Conservation (phyloP, 2,113 vertebrate species). For the Cricetomys ansorgei region DNA sequence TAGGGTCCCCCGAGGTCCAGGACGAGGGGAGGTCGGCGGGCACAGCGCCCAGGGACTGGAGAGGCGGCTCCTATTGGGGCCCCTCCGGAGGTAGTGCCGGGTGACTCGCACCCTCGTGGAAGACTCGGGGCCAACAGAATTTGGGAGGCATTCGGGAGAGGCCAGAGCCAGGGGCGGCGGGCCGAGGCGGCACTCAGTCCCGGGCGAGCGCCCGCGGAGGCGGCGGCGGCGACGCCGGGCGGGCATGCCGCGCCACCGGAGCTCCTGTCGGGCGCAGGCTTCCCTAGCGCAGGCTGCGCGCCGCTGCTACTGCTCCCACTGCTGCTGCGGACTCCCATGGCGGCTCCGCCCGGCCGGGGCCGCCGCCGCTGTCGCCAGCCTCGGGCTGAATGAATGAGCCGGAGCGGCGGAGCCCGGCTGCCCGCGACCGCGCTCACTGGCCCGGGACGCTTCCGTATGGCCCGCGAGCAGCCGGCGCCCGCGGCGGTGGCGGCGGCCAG, state of each 20-base stretch:
- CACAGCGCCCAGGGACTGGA: conserved; percentile 40
- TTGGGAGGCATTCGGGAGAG: conserved; percentile 54
- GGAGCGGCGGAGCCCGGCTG: conserved; percentile 79
- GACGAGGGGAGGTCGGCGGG: conserved; percentile 48
- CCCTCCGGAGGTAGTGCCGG: conserved; percentile 51
- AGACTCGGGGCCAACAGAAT: conserved; percentile 24
- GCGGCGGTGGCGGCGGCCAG: conserved; percentile 76
- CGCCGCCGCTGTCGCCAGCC: conserved; percentile 76
- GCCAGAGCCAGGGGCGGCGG: conserved; percentile 50
- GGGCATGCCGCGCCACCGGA: conserved; percentile 82
- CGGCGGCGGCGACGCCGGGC: conserved; percentile 72
- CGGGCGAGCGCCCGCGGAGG: conserved; percentile 74
- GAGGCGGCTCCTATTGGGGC: conserved; percentile 54
- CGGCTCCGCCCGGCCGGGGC: conserved; percentile 77
- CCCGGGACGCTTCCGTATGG: conserved; percentile 82
- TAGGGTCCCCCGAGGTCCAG: conserved; percentile 71
- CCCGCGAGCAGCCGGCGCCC: conserved; percentile 77
- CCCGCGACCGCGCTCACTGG: conserved; percentile 74
- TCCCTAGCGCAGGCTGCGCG: conserved; percentile 75
- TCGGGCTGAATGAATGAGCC: conserved; percentile 82
- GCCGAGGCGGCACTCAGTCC: conserved; percentile 66
- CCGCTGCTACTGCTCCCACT: conserved; percentile 62
- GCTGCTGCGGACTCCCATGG: conserved; percentile 81
- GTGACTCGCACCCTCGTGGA: conserved; percentile 41
- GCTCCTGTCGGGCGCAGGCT: conserved; percentile 78